Evolutionary conservation across 2,113 vertebrate species (phyloP), one percentile per base, ranked within the genome.

Genomic region (Acanthochromis polyacanthus): DNA sequence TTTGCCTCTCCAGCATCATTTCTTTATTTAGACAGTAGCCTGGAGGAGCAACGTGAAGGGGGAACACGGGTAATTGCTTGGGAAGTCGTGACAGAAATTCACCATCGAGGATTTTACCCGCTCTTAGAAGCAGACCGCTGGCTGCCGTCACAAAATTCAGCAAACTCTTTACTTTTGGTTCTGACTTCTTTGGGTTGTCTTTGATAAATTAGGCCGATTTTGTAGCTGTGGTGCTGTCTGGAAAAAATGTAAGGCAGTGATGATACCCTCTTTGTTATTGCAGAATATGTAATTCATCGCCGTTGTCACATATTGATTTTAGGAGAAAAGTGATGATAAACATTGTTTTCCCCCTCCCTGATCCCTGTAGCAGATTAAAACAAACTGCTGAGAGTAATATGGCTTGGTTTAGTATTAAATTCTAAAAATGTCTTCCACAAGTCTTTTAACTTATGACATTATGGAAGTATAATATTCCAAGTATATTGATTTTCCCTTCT

Each of bases 291-390:
- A 79, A 84, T 86, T 85, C 46, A 81, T 86, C 48, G 63, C 65
- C 4, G 43, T 70, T 80, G 85, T 84, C 82, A 81, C 64, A 66
- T 89, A 86, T 83, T 80, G 85, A 92, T 89, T 90, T 86, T 73
- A 60, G 64, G 10, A 58, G 67, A 81, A 86, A 84, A 83, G 84
- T 68, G 67, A 88, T 85, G 81, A 87, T 87, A 76, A 87, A 89
- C 80, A 76, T 67, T 84, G 79, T 83, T 84, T 81, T 30, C 5
- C 20, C 14, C 66, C 70, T 16, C 62, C 69, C 30, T 46, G 61
- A 85, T 91, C 75, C 75, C 75, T 1, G 40, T 78, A 72, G 75
- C 75, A 78, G 69, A 89, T 89, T 80, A 80, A 79, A 86, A 89
- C 87, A 86, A 83, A 86, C 65, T 67, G 69, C 84, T 48, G 69